Percentiles rank a stretch among this genome's conserved stretches.
phyloP scores from a whole-genome alignment of 2,888 invertebrate genomes.

The Omphaloscelis lunosa region DNA sequence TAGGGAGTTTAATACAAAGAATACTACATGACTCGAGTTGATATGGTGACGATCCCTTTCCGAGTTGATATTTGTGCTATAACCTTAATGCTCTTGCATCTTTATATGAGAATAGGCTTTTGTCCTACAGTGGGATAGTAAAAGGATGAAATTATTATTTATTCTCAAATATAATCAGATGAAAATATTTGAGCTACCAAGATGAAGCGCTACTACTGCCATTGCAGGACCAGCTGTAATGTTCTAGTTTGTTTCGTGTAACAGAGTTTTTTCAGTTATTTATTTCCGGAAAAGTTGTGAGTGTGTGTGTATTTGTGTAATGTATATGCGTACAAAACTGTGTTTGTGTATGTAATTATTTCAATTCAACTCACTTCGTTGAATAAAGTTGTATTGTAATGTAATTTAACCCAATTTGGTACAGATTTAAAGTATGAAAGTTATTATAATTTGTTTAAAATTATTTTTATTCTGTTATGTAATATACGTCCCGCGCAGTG shows the following conservation, averaged over 20 bases:
- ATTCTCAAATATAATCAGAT: background rate
- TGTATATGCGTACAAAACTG: constrained; percentile 10
- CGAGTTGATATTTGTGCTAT: no score
- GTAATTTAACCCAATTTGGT: constrained; percentile 41
- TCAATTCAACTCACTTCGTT: constrained; percentile 63
- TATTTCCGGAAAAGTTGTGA: constrained; percentile 18
- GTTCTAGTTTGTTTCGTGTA: constrained; percentile 41
- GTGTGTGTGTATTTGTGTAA: constrained; percentile 25
- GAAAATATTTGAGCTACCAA: background rate
- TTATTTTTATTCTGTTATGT: constrained; percentile 49
- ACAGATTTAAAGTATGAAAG: constrained; percentile 35
- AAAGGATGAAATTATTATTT: background rate
- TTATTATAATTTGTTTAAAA: constrained; percentile 39
- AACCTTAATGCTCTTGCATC: background rate
- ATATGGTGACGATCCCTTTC: no score
- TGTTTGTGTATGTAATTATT: constrained; percentile 42
- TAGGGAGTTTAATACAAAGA: no score
- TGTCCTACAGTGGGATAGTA: background rate
- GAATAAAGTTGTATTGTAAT: constrained; percentile 53
- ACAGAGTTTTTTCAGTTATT: background rate
- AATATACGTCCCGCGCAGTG: constrained; percentile 35
- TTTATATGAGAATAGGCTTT: background rate
- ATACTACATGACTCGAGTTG: no score
- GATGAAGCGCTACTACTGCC: constrained; percentile 23
- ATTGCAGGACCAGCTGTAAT: constrained; percentile 14